Evolutionary conservation across 2,113 vertebrate genomes (phyloP).

Genomic region (Danionella cerebrum): DNA sequence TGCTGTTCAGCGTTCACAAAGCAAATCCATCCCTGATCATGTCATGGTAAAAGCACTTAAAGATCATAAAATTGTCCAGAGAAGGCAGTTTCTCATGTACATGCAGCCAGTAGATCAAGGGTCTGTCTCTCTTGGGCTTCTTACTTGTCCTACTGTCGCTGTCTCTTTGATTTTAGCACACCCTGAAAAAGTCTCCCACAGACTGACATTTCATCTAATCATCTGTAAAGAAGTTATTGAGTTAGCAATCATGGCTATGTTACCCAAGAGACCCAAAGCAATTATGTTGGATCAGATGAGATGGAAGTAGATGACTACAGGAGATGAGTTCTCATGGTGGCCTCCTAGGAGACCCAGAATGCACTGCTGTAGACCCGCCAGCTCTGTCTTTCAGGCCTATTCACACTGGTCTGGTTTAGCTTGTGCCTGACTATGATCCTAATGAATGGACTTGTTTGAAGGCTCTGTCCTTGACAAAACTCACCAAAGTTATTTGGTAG

Average conservation of each 20-base stretch:
- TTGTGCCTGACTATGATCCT: not conserved
- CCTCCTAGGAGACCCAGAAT: not conserved
- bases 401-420: not conserved
- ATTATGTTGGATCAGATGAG: slow-evolving; percentile 41
- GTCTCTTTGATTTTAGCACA: slow-evolving; percentile 12
- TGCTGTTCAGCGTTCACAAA: not conserved
- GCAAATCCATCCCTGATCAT: not conserved
- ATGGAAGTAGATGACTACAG: slow-evolving; percentile 24
- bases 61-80: not conserved
- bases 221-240: slow-evolving; percentile 43
- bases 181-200: slow-evolving; percentile 8
- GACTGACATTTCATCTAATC: slow-evolving; percentile 33
- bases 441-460: no score
- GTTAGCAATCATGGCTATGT: slow-evolving; percentile 43
- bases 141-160: not conserved
- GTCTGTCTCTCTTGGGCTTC: not conserved
- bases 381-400: not conserved
- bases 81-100: not conserved
- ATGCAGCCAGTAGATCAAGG: not conserved
- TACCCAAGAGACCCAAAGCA: slow-evolving; percentile 45
- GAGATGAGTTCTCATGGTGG: slow-evolving; percentile 15
- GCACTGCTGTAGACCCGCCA: not conserved
- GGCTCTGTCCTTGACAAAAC: no score
- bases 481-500: no score
- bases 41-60: not conserved